Evolutionary conservation across 2,888 invertebrate genomes (phyloP), one percentile per base, ranked within the genome.

Genomic region (Deilephila porcellus): DNA sequence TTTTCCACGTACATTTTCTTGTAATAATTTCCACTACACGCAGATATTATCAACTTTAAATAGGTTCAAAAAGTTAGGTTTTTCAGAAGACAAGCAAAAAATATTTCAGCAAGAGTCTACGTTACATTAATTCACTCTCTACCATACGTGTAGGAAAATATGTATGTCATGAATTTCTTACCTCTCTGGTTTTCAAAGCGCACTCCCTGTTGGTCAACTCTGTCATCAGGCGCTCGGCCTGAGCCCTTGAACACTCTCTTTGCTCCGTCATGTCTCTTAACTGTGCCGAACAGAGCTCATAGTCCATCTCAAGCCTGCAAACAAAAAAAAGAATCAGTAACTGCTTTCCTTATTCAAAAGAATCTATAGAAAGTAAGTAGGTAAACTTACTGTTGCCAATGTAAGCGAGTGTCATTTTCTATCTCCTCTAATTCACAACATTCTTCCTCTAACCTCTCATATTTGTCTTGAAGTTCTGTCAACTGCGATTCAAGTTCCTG

Each of bases 351-450:
- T 14, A n/a, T 56, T 1, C 19, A 56, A n/a, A 56, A n/a, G 1
- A 56, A n/a, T 19, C 56, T 45, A 11, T 2, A 8, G 3, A 11
- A 45, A 14, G 45, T 45, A 6, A 56, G 8, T 7, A 45, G 11
- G 17, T 5, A 8, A 4, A 91, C 94, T 91, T 83, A 95, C 95
- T 95, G 95, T 85, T 96, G 96, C 91, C 95, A 95, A 86, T 95
- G 95, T 79, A 96, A 89, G 80, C 96, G 91, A n/a, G 96, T 96
- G 82, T 97, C 97, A 92, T 97, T 97, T 90, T 97, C 97, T 45
- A 96, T 96, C 89, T 97, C 97, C 90, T 97, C 97, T 77, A 97
- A 94, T 88, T 97, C 97, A 85, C 97, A 96, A 87, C 96, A 96
- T 84, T 97, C 97, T 86, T 97, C 97, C 84, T 97, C 97, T 80